phyloP scores from a whole-genome alignment of 2,888 invertebrate species.

The Troides aeacus region DNA sequence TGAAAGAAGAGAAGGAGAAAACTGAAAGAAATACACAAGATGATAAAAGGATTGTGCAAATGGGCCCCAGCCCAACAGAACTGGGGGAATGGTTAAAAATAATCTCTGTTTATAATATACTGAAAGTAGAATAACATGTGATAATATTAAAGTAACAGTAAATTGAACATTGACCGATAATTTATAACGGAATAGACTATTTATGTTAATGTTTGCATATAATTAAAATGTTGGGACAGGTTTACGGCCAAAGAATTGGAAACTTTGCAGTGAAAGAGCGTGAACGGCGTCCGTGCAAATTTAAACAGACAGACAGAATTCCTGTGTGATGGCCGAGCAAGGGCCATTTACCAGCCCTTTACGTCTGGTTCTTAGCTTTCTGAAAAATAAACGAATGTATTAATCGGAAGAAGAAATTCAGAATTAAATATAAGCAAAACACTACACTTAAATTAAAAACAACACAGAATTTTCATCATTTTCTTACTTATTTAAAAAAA shows the following conservation, averaged over 20 bases:
- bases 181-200: constrained; percentile 1
- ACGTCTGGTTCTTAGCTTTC: constrained; percentile 28
- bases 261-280: constrained; percentile 37
- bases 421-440: background rate
- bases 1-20: too few relatives aligned
- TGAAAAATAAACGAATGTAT: constrained; percentile 13
- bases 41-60: too few relatives aligned
- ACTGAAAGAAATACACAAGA: too few relatives aligned
- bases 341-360: constrained; percentile 55
- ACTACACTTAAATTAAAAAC: too few relatives aligned
- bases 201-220: constrained; percentile 11
- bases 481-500: too few relatives aligned
- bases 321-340: constrained; percentile 44
- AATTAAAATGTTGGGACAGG: constrained; percentile 29
- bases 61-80: too few relatives aligned
- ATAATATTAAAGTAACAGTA: background rate
- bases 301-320: constrained; percentile 50
- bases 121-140: background rate
- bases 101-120: background rate
- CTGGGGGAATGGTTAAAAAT: too few relatives aligned
- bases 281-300: constrained; percentile 45
- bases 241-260: constrained; percentile 40
- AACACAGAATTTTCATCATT: too few relatives aligned
- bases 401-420: background rate
- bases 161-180: background rate